phyloP scores from a whole-genome alignment of 35 echinoderm and acorn worm genomes.

The Lytechinus pictus region DNA sequence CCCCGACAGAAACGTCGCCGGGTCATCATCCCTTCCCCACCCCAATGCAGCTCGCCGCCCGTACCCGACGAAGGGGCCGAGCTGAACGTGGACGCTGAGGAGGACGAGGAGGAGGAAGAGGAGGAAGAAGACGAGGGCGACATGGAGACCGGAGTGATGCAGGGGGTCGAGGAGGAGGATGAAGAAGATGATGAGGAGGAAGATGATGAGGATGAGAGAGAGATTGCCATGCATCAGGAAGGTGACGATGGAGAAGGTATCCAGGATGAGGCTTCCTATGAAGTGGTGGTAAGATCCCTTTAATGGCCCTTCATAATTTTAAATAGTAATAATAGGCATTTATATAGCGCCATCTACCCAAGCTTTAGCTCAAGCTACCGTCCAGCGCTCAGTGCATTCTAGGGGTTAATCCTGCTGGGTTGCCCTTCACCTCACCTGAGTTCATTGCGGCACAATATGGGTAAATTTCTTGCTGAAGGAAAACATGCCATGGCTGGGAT shows the following conservation, averaged over 20 bases:
- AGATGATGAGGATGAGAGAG: constrained; percentile 50
- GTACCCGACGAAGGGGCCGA: constrained; percentile 55
- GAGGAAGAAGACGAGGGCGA: constrained; percentile 46
- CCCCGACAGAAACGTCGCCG: constrained; percentile 82
- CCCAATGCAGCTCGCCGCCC: constrained; percentile 90
- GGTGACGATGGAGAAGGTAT: constrained; percentile 60
- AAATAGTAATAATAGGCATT: no score
- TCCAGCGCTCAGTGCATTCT: no score
- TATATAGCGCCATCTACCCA: no score
- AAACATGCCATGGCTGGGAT: no score
- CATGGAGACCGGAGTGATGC: constrained; percentile 51
- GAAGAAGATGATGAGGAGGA: constrained; percentile 42
- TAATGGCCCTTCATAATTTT: not conserved
- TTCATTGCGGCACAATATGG: no score
- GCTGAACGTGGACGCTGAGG: constrained; percentile 58
- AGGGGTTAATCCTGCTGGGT: no score
- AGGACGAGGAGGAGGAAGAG: constrained; percentile 73
- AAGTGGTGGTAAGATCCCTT: constrained; percentile 79
- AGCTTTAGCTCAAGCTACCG: no score
- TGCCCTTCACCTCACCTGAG: no score
- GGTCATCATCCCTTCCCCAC: constrained; percentile 76
- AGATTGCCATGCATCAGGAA: not conserved
- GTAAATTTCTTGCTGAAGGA: no score
- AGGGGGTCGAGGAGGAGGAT: constrained; percentile 57
- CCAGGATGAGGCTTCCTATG: constrained; percentile 86